A percentile compares a stretch with the other conserved stretches of the same genome.
Evolutionary conservation across 2,113 vertebrate genomes (phyloP).

Genomic region (Pachyramphus minor): DNA sequence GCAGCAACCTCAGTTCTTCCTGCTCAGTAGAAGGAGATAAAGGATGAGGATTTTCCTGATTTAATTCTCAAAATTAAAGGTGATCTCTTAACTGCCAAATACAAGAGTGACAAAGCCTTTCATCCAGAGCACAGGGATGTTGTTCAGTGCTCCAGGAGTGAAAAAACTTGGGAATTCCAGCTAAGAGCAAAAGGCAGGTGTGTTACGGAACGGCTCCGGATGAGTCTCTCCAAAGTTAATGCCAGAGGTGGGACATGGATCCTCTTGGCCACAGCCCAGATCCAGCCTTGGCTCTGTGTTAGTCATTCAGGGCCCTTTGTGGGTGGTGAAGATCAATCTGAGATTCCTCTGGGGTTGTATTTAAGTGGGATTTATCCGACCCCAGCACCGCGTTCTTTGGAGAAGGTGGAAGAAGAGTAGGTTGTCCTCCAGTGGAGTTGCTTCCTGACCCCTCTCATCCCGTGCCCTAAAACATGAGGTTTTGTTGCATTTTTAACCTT

Average conservation of each 20-base stretch:
- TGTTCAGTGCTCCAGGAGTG: not conserved
- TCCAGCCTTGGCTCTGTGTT: not conserved
- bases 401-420: not conserved
- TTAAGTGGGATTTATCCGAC: not conserved
- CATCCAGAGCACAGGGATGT: not conserved
- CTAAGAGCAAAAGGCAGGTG: not conserved
- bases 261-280: not conserved
- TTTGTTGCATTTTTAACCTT: not conserved
- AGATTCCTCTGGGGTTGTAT: slow-evolving; percentile 32
- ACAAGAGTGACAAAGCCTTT: not conserved
- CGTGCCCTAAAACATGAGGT: slow-evolving; percentile 52
- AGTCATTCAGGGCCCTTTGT: slow-evolving; percentile 12
- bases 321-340: slow-evolving; percentile 41
- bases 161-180: not conserved
- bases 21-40: not conserved
- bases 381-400: not conserved
- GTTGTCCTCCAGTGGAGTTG: not conserved
- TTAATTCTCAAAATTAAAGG: not conserved
- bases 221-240: not conserved
- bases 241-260: not conserved
- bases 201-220: slow-evolving; percentile 3
- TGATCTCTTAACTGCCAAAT: not conserved
- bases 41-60: not conserved
- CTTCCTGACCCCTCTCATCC: not conserved
- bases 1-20: not conserved